Percentiles rank a stretch among this genome's conserved stretches.
Conservation (phyloP, 1,140 invertebrate species). For the Drosophila subpulchrella region DNA sequence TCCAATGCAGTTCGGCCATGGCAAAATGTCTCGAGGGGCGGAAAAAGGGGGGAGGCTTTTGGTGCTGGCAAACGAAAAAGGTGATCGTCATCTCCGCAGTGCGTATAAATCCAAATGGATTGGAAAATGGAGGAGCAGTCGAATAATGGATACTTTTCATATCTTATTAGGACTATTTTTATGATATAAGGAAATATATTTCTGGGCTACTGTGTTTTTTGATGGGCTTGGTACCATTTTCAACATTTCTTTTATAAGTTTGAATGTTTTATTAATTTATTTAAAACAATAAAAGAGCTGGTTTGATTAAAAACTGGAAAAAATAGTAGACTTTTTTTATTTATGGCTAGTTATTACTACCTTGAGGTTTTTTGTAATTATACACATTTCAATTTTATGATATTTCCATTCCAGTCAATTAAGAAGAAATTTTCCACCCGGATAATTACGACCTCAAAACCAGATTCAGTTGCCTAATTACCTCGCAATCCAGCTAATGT, state of each 20-base stretch:
- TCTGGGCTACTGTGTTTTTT: no score
- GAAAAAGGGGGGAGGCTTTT: not conserved
- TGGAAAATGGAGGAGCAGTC: not conserved
- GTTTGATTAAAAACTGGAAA: no score
- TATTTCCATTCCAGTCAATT: not conserved
- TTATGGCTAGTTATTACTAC: no score
- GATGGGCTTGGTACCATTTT: no score
- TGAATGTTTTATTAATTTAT: no score
- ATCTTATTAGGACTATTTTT: no score
- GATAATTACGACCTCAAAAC: constrained; percentile 9
- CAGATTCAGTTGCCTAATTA: constrained; percentile 15
- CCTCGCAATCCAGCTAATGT: constrained; percentile 7
- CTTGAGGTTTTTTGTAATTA: no score
- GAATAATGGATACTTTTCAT: not conserved
- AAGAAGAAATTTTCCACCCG: not conserved
- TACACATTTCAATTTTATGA: not conserved
- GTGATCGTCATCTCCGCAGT: constrained; percentile 36
- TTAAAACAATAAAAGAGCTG: no score
- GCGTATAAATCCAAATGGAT: constrained; percentile 17
- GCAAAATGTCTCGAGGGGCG: constrained; percentile 13
- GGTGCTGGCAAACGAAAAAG: constrained; percentile 24
- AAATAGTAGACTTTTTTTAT: no score
- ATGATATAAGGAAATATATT: no score
- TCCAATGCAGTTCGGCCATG: constrained; percentile 67
- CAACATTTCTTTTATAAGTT: no score